Evolutionary conservation across 2,888 invertebrate genomes (phyloP), one percentile per base, ranked within the genome.

Genomic region (Eueremaeus valkanovi): DNA sequence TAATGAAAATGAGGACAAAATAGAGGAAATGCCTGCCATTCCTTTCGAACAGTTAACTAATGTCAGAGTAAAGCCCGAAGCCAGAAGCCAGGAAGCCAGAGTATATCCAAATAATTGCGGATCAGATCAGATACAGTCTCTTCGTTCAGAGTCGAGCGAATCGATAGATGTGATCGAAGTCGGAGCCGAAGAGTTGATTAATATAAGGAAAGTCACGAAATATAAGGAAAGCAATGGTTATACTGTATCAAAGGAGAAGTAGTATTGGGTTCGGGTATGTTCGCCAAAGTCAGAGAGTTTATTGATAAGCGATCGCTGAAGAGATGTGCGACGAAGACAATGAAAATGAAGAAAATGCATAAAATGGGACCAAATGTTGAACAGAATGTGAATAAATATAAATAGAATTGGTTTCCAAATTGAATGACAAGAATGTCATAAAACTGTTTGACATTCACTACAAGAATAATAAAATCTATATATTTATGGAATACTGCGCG

Each of bases 401-500:
- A 27, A 13, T 68, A 9, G 3, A 68, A 68, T 68, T 68, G 21
- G 68, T 68, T 24, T 18, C 3, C 13, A 68, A 68, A 70, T 29
- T 70, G 18, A 29, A 70, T 27, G 45, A 70, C 45, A 70, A 70
- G 13, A 70, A 70, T 70, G 21, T 70, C 3, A 70, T 70, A 18
- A 70, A 70, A 70, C 24, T 70, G 27, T 27, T 42, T 27, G 42
- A 45, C 42, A 16, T 21, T 45, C 21, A n/a, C 13, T 18, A 1
- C 8, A 66, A 36, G 5, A 31, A 66, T 1, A 18, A 21, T 8
- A 66, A 66, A 21, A 36, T 66, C 1, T 66, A 66, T 36, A 40
- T 66, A 36, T 66, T 66, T 66, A 66, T 66, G 66, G 66, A 66
- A 13, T 66, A 66, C 27, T 66, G 66, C 18, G 66, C 36, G 40